Conservation (phyloP, 2,888 invertebrate species). For the Neoscelio sp. region DNA sequence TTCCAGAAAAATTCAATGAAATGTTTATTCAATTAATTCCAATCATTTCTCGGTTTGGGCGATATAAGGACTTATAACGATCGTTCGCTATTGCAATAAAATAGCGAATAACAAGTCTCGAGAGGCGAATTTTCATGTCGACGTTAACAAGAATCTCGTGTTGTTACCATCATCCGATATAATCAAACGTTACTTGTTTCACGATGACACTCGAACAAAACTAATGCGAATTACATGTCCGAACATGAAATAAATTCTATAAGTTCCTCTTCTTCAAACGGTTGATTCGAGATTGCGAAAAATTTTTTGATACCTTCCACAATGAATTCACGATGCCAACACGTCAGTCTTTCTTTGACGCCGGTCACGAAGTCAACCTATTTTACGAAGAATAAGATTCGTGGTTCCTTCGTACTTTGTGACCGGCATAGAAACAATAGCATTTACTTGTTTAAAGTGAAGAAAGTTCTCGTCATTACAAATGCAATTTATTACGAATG, state of each 20-base stretch:
- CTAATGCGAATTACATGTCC: not conserved
- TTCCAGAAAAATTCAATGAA: no score
- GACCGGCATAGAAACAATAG: not conserved
- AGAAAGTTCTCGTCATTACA: constrained; percentile 13
- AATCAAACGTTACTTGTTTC: not conserved
- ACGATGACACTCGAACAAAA: not conserved
- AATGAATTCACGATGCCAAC: no score
- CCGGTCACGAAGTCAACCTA: constrained; percentile 1
- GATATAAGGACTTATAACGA: not conserved
- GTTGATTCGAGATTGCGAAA: not conserved
- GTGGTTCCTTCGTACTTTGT: not conserved
- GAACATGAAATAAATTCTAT: not conserved
- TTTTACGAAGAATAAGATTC: constrained; percentile 9
- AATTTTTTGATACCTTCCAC: not conserved
- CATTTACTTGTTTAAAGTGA: constrained; percentile 1
- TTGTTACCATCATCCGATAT: not conserved
- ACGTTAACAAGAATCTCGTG: not conserved
- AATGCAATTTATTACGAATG: constrained; percentile 28
- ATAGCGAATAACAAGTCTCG: constrained; percentile 11
- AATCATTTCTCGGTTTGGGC: not conserved
- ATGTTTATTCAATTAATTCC: not conserved
- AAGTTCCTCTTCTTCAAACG: not conserved
- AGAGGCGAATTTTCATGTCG: constrained; percentile 1
- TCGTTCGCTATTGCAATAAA: constrained; percentile 1
- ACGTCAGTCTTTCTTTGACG: no score